phyloP scores from a whole-genome alignment of 2,797 vertebrate species.

The Pseudocheirus occidentalis region DNA sequence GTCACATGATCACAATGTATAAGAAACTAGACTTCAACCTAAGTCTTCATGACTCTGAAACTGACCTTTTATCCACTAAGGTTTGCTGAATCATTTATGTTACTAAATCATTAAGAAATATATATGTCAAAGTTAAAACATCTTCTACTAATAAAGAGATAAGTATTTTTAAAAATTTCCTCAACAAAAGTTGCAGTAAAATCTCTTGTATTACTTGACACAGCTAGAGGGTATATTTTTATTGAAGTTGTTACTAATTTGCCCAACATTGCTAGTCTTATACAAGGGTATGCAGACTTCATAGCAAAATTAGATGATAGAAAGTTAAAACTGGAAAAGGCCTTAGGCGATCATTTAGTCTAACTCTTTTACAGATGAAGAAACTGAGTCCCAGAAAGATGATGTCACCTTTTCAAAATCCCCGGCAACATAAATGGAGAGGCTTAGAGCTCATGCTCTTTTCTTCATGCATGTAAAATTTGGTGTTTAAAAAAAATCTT shows the following conservation, averaged over 20 bases:
- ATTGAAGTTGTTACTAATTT: slow-evolving; percentile 1
- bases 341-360: background rate
- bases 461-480: background rate
- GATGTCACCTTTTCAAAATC: background rate
- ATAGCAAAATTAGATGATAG: background rate
- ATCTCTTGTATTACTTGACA: background rate
- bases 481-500: background rate
- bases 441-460: background rate
- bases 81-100: background rate
- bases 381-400: background rate
- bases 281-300: background rate
- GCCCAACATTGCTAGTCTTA: background rate
- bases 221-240: background rate
- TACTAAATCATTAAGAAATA: background rate
- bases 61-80: background rate
- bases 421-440: background rate
- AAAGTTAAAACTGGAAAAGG: background rate
- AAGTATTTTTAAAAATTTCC: background rate
- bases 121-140: background rate
- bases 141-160: background rate
- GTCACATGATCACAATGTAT: background rate
- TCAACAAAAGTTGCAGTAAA: background rate
- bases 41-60: background rate
- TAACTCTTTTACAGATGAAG: slow-evolving; percentile 27
- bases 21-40: background rate